These are phyloP conservation scores for Ophiodon elongatus DNA, from an alignment of 2,113 vertebrate species.

Conservation along the genomic window DNA sequence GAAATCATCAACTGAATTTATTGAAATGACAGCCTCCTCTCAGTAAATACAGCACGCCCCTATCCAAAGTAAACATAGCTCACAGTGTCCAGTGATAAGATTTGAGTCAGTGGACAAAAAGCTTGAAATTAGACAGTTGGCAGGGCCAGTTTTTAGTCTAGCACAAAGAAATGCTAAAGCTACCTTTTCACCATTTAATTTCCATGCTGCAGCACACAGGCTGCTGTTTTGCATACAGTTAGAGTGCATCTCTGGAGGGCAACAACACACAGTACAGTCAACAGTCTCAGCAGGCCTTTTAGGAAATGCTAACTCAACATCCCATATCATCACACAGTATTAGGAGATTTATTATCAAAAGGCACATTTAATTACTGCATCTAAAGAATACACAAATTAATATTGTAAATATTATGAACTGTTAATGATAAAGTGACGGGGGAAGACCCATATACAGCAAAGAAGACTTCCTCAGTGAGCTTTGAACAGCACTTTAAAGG, in stretches of 20 bases:
- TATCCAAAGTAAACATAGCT: background rate
- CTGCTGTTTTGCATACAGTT: slow-evolving; percentile 84
- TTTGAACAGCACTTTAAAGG: background rate
- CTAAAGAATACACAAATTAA: background rate
- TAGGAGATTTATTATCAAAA: background rate
- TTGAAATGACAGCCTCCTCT: background rate
- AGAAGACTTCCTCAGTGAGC: background rate
- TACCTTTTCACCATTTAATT: slow-evolving; percentile 53
- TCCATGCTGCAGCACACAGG: slow-evolving; percentile 66
- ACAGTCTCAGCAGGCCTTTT: slow-evolving; percentile 40
- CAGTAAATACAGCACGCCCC: background rate
- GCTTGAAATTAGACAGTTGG: background rate
- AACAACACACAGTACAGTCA: slow-evolving; percentile 72
- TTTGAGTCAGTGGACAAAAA: background rate
- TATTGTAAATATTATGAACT: background rate
- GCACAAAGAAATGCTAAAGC: slow-evolving; percentile 26
- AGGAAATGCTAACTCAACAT: slow-evolving; percentile 33
- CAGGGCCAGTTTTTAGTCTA: slow-evolving; percentile 3
- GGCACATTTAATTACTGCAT: background rate
- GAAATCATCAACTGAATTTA: background rate
- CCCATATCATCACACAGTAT: background rate
- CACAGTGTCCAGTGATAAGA: background rate
- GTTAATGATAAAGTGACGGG: background rate
- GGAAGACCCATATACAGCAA: background rate
- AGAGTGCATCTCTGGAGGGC: slow-evolving; percentile 71